Evolutionary conservation across 2,113 vertebrate species (phyloP).

Genomic region (Eudyptes chrysolophus): DNA sequence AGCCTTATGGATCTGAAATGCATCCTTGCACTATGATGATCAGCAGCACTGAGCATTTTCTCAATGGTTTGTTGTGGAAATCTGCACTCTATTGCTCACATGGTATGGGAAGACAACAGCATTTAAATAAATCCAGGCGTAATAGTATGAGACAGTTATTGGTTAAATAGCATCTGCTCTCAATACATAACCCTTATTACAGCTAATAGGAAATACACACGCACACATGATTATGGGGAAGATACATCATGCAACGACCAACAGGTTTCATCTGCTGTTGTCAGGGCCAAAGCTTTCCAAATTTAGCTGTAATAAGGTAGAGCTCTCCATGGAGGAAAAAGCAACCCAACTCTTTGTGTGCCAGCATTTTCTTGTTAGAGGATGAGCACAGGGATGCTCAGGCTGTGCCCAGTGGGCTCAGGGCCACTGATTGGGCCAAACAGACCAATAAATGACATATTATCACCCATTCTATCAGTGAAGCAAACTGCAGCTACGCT

Average conservation of each 20-base stretch:
- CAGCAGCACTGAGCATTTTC: background rate
- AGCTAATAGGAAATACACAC: background rate
- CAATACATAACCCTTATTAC: conserved; percentile 10
- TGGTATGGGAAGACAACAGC: background rate
- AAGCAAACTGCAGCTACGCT: background rate
- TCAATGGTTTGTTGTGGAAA: background rate
- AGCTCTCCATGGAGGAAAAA: background rate
- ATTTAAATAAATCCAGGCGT: conserved; percentile 8
- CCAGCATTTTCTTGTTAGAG: background rate
- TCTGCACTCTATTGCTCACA: background rate
- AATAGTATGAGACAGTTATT: conserved; percentile 25
- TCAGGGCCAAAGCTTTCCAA: background rate
- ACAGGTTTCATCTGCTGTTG: background rate
- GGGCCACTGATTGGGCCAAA: background rate
- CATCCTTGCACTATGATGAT: background rate
- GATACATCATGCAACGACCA: background rate
- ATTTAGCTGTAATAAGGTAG: background rate
- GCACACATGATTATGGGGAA: background rate
- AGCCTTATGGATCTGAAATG: background rate
- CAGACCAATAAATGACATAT: background rate
- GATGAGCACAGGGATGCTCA: background rate
- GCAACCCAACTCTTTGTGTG: background rate
- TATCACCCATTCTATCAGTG: background rate
- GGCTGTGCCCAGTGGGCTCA: background rate
- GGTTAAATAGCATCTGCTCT: conserved; percentile 48